These are phyloP conservation scores for Drosophila ustulata DNA, from an alignment of 2,888 invertebrate genomes.

Conservation along the genomic window DNA sequence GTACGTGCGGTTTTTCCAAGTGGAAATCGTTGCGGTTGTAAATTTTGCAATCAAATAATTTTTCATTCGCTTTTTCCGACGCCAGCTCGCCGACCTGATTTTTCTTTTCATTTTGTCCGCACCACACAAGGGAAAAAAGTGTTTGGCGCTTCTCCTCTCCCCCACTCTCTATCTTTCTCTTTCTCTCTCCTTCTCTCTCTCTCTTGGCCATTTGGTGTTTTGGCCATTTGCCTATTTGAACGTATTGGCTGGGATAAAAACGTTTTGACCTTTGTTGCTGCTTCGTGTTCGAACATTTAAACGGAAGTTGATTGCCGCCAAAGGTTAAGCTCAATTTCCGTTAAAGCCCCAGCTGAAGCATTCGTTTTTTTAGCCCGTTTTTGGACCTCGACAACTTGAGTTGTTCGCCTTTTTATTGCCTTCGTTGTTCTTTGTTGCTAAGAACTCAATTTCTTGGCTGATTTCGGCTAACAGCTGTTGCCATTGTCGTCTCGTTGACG, in stretches of 20 bases:
- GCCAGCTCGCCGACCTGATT: conserved; percentile 79
- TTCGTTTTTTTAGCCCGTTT: conserved; percentile 16
- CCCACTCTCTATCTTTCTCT: not conserved
- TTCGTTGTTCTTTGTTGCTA: conserved; percentile 36
- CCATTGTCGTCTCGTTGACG: conserved; percentile 44
- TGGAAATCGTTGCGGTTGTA: conserved; percentile 78
- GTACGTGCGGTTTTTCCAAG: conserved; percentile 65
- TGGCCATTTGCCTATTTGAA: conserved; percentile 16
- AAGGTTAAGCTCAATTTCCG: conserved; percentile 81
- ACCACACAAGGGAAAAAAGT: conserved; percentile 52
- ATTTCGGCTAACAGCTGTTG: conserved; percentile 52
- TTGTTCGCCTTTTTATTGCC: conserved; percentile 22
- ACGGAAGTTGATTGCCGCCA: conserved; percentile 81
- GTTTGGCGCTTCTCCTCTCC: conserved; percentile 22
- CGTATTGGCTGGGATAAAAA: conserved; percentile 52
- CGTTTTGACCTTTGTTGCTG: conserved; percentile 75
- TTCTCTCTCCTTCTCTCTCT: not conserved
- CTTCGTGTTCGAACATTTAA: conserved; percentile 81
- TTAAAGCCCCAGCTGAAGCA: conserved; percentile 57
- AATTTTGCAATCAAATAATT: conserved; percentile 80
- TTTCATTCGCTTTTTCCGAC: conserved; percentile 72
- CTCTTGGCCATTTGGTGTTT: conserved; percentile 1
- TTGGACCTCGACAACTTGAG: conserved; percentile 17
- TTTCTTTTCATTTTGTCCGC: conserved; percentile 72
- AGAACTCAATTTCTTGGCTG: conserved; percentile 68